A percentile compares a stretch with the other conserved stretches of the same genome.
These are phyloP conservation scores for Drosophila elegans DNA, from an alignment of 1,140 invertebrate species.

Conservation along the genomic window DNA sequence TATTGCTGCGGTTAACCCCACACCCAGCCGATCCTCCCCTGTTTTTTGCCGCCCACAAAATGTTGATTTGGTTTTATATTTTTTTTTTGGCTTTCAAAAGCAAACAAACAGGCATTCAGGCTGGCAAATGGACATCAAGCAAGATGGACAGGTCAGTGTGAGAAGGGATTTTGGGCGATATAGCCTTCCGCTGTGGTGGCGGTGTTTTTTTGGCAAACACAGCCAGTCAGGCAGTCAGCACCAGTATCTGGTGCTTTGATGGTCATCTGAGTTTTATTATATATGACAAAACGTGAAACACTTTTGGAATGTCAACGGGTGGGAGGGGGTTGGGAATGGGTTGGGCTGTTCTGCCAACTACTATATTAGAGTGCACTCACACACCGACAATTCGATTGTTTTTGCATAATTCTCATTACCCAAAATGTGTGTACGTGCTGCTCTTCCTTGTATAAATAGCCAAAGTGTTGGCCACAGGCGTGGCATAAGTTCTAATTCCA, in stretches of 20 bases:
- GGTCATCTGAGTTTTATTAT: slow-evolving; percentile 81
- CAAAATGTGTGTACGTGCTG: slow-evolving; percentile 16
- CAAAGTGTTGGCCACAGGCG: slow-evolving; percentile 42
- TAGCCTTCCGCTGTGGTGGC: slow-evolving; percentile 69
- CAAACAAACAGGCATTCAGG: slow-evolving; percentile 78
- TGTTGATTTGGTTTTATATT: slow-evolving; percentile 83
- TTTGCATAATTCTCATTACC: slow-evolving; percentile 58
- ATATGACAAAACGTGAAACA: slow-evolving; percentile 80
- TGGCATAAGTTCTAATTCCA: slow-evolving; percentile 76
- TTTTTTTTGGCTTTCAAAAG: slow-evolving; percentile 54
- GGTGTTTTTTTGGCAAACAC: slow-evolving; percentile 66
- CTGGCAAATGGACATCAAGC: slow-evolving; percentile 79
- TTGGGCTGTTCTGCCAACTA: not conserved
- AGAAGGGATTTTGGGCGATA: slow-evolving; percentile 9
- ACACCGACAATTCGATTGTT: slow-evolving; percentile 54
- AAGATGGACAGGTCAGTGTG: slow-evolving; percentile 49
- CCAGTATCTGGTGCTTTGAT: slow-evolving; percentile 45
- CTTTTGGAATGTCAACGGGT: slow-evolving; percentile 50
- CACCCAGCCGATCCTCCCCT: slow-evolving; percentile 8
- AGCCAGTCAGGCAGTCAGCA: slow-evolving; percentile 10
- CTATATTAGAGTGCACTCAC: slow-evolving; percentile 31
- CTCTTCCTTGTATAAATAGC: slow-evolving; percentile 66
- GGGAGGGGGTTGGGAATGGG: not conserved
- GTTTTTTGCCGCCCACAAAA: slow-evolving; percentile 46
- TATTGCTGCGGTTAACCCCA: slow-evolving; percentile 35